Base-by-base conservation (phyloP, 64 coral and sea anemone species). In the Exaiptasia diaphana region DNA sequence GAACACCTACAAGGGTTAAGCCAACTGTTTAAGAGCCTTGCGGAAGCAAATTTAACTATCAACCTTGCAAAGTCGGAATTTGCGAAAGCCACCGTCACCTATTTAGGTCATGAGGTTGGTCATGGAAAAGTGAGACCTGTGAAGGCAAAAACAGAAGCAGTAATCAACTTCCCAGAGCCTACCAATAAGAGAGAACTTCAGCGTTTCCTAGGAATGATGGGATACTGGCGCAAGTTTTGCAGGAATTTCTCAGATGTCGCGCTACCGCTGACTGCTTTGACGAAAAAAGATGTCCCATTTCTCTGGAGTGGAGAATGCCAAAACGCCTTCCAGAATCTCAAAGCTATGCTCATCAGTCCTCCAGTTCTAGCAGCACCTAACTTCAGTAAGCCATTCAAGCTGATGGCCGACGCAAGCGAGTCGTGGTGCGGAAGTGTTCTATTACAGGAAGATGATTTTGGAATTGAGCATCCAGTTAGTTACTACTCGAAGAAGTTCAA, bases 331-430 rank as follows among this genome's bases (percentile, higher is more conserved):
- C 27, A 67, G 13, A 64, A n/a, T 9, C 59, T 82, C 12, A 82
- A 82, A 24, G 24, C 6, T 28, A 24, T 50, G 5, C 18, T 82
- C 3, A 11, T 67, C 5, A 42, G 33, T 40, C 59, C 78, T 14
- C 78, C 78, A 25, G 35, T 68, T 36, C 36, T 65, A 18, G 18
- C 8, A 10, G 50, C 28, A 23, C 78, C 78, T 24, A 61, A 82
- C 48, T 82, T 82, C 63, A 34, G 13, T 13, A 20, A 26, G 4
- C 14, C 3, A 5, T 77, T 77, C 38, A 14, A 77, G 0, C 32
- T 77, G 20, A 17, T 25, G 30, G 50, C 36, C 12, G 48, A 77
- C 54, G 74, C 74, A 27, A 54, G 3, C 20, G 26, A 29, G 13
- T 20, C 14, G 3, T 55, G 30, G 20, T 1, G 39, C 41, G 54